A percentile compares a stretch with the other conserved stretches of the same genome.
Evolutionary conservation across 2,888 invertebrate genomes (phyloP).

Genomic region (Tetanocera ferruginea): DNA sequence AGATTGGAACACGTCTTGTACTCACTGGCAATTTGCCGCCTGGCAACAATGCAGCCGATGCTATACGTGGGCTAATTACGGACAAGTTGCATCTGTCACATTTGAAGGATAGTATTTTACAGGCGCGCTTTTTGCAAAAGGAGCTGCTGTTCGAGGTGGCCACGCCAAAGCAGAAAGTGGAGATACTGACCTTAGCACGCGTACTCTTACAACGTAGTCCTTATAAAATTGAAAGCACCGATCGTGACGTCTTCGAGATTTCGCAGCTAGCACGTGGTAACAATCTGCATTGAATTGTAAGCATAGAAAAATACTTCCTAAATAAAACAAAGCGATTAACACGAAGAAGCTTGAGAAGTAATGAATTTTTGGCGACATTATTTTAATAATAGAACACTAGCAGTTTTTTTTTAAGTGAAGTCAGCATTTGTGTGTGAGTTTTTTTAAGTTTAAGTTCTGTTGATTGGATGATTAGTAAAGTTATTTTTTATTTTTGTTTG

Average conservation of each 20-base stretch:
- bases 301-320: too few relatives aligned
- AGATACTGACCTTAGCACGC: slow-evolving; percentile 25
- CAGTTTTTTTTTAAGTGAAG: too few relatives aligned
- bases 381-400: too few relatives aligned
- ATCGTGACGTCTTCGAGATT: neutral
- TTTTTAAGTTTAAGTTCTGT: too few relatives aligned
- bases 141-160: slow-evolving; percentile 37
- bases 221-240: slow-evolving; percentile 19
- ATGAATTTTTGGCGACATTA: too few relatives aligned
- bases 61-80: slow-evolving; percentile 2
- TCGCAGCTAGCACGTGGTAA: neutral
- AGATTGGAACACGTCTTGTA: slow-evolving; percentile 16
- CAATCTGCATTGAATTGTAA: neutral
- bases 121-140: slow-evolving; percentile 6
- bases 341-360: neutral
- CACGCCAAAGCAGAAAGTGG: neutral
- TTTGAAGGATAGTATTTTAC: slow-evolving; percentile 21
- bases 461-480: too few relatives aligned
- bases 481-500: too few relatives aligned
- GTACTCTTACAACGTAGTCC: slow-evolving; percentile 3
- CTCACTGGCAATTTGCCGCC: slow-evolving; percentile 16
- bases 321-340: neutral
- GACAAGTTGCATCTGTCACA: slow-evolving; percentile 25
- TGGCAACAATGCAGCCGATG: slow-evolving; percentile 30
- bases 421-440: too few relatives aligned